Base-by-base conservation (phyloP, 2,888 invertebrate species). In the Clivina fossor region DNA sequence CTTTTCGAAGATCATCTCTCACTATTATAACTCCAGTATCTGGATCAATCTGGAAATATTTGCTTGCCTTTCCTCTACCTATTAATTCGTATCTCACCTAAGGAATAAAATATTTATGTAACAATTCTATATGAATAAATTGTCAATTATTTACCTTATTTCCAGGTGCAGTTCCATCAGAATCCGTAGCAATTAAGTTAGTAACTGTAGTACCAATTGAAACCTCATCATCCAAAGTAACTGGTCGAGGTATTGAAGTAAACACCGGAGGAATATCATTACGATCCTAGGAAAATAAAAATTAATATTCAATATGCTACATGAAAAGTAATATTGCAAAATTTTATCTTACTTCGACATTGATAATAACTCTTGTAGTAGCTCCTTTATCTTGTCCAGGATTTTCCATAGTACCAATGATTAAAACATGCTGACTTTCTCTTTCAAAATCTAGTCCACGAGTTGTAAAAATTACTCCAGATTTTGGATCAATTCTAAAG, bases 201-300 rank as follows among this genome's bases (percentile, higher is more conserved):
- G 88, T 85, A 0, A 94, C 86, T 1, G 85, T 77, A 1, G 87
- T 86, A 15, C 93, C 93, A 56, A 93, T 88, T 0, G 89, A 80
- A 0, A 88, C 85, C 26, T 90, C 86, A 66, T 92, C 93, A 64
- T 90, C 90, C 8, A 93, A 76, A 0, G 90, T 88, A 1, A 93
- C 83, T 0, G 93, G 90, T 47, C 88, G 85, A 0, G 90, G 86
- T 0, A 90, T 83, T 0, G 88, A 84, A 0, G 89, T 87, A 71
- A 93, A 93, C 46, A 91, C 85, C 4, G 93, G 93, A 0, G 91
- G 84, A 63, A 91, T 87, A 73, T 94, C 93, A 71, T 93, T 93
- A 61, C 87, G 84, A 70, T 93, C 93, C 82, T 90, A 74, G 0
- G 67, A 74, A 63, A 60, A 60, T 51, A 59, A 30, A 22, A 22